Conservation (phyloP, 2,113 vertebrate species). For the Tragelaphus strepsiceros region DNA sequence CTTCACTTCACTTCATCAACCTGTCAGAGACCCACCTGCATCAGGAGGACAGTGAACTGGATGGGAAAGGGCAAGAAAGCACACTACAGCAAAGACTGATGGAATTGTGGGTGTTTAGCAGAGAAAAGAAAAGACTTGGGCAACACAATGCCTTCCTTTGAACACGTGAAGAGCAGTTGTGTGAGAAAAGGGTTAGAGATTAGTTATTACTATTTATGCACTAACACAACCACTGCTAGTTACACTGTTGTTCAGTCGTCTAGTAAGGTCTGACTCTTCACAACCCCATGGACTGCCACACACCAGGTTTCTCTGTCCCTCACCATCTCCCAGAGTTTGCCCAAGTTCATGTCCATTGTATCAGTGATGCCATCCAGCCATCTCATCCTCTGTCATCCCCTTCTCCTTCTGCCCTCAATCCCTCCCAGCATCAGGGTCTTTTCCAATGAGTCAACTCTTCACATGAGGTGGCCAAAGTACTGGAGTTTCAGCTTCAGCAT, state of each 20-base stretch:
- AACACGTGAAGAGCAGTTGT: neutral
- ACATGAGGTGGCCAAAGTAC: neutral
- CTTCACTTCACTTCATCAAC: too few relatives aligned
- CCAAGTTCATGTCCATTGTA: neutral
- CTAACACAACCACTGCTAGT: neutral
- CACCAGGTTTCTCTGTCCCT: neutral
- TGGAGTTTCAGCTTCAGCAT: neutral
- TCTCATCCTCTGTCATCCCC: neutral
- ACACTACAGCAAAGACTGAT: rapidly evolving
- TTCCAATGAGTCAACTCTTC: neutral
- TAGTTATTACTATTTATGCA: neutral
- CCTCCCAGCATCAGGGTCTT: neutral
- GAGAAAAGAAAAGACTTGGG: neutral
- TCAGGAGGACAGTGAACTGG: neutral
- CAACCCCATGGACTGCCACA: neutral
- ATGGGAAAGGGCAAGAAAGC: neutral
- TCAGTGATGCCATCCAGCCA: neutral
- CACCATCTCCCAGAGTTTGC: neutral
- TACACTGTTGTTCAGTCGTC: neutral
- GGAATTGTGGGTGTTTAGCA: neutral
- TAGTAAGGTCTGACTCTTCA: neutral
- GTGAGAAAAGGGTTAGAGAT: neutral
- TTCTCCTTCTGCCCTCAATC: neutral
- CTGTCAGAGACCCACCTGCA: neutral
- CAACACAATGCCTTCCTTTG: neutral